phyloP scores from a whole-genome alignment of 2,888 invertebrate species.

The Podabrus alpinus region DNA sequence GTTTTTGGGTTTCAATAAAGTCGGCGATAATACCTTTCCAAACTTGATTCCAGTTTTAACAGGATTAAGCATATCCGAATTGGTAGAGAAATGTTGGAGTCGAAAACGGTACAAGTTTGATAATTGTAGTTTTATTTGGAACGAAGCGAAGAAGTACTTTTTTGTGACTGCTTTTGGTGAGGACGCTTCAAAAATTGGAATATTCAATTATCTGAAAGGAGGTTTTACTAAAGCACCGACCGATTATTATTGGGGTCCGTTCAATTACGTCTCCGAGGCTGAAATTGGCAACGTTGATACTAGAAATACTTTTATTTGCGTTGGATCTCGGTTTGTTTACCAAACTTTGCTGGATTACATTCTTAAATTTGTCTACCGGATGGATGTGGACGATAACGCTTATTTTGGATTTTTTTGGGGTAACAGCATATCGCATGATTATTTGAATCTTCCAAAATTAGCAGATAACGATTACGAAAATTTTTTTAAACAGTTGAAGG shows the following conservation, averaged over 20 bases:
- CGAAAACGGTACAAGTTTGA: conserved; percentile 64
- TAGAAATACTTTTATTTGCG: conserved; percentile 70
- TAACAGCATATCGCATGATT: conserved; percentile 82
- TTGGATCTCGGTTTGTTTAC: conserved; percentile 71
- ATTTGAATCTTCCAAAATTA: conserved; percentile 74
- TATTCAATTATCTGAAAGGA: conserved; percentile 77
- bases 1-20: conserved; percentile 88
- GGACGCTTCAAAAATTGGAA: conserved; percentile 77
- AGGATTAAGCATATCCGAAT: conserved; percentile 69
- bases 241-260: conserved; percentile 82
- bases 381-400: conserved; percentile 62
- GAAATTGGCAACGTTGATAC: conserved; percentile 68
- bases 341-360: conserved; percentile 75
- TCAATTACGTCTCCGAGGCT: conserved; percentile 70
- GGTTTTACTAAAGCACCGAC: conserved; percentile 81
- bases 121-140: conserved; percentile 83
- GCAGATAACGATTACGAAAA: conserved; percentile 69
- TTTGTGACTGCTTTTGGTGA: conserved; percentile 83
- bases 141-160: conserved; percentile 71
- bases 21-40: conserved; percentile 92
- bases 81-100: conserved; percentile 68
- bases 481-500: conserved; percentile 62
- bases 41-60: conserved; percentile 82
- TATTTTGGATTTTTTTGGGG: conserved; percentile 88
- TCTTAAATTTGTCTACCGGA: conserved; percentile 63